Evolutionary conservation across 2,113 vertebrate genomes (phyloP).

Genomic region (Mesoclemmys tuberculata): DNA sequence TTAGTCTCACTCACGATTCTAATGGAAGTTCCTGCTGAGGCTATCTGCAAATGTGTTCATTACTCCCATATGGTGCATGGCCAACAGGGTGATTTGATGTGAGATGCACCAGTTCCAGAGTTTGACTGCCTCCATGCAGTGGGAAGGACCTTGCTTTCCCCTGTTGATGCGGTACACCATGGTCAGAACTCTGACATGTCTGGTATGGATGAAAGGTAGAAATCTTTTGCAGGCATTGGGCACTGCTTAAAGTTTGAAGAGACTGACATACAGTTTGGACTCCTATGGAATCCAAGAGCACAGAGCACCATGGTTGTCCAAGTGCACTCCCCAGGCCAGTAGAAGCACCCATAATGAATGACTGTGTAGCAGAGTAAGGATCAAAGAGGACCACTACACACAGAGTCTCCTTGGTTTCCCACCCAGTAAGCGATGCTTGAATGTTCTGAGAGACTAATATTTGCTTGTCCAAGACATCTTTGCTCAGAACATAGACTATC

Average conservation of each 20-base stretch:
- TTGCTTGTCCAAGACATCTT: background rate
- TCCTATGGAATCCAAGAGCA: background rate
- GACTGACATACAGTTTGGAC: background rate
- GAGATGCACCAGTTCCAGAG: no score
- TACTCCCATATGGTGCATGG: no score
- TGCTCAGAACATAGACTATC: background rate
- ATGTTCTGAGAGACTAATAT: background rate
- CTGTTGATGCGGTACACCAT: background rate
- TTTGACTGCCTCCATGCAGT: no score
- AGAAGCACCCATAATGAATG: background rate
- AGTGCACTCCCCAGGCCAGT: background rate
- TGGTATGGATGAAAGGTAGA: background rate
- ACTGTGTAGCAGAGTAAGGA: background rate
- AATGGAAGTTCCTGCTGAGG: no score
- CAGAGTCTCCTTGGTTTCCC: background rate
- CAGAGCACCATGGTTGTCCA: background rate
- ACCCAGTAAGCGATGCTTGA: background rate
- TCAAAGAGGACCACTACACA: background rate
- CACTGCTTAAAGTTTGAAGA: background rate
- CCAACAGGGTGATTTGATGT: no score
- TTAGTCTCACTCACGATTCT: no score
- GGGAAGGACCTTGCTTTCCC: background rate
- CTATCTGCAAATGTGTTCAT: no score
- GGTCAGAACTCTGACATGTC: background rate
- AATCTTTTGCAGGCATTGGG: background rate